Conservation (phyloP, 2,797 vertebrate genomes). For the Thamnophis elegans region DNA sequence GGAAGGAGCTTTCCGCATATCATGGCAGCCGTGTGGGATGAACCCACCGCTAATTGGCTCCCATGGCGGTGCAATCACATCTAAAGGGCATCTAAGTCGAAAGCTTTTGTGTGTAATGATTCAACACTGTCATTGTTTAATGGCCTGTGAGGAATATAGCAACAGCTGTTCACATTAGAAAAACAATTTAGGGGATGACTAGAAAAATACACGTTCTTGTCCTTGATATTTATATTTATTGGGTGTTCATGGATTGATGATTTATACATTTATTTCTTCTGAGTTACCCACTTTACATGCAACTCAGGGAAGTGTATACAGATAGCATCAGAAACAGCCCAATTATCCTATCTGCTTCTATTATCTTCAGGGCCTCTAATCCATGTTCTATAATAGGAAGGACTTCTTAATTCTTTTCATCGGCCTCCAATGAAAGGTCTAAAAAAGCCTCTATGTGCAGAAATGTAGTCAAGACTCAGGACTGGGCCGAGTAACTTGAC, state of each 20-base stretch:
- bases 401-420: neutral
- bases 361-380: neutral
- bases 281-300: neutral
- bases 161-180: neutral
- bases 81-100: conserved; percentile 2
- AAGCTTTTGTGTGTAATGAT: neutral
- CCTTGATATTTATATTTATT: neutral
- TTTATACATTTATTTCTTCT: neutral
- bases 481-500: neutral
- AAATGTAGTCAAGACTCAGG: neutral
- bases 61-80: neutral
- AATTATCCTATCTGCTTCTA: neutral
- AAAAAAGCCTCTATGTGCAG: neutral
- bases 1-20: neutral
- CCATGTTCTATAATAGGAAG: neutral
- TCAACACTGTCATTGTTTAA: neutral
- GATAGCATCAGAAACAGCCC: neutral
- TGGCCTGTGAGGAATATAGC: neutral
- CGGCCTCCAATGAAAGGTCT: no score
- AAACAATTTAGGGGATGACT: neutral
- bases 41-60: neutral
- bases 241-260: neutral
- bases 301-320: neutral
- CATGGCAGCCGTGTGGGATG: neutral
- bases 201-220: neutral